Evolutionary conservation across 2,888 invertebrate species (phyloP).

Genomic region (Auanema sp.): DNA sequence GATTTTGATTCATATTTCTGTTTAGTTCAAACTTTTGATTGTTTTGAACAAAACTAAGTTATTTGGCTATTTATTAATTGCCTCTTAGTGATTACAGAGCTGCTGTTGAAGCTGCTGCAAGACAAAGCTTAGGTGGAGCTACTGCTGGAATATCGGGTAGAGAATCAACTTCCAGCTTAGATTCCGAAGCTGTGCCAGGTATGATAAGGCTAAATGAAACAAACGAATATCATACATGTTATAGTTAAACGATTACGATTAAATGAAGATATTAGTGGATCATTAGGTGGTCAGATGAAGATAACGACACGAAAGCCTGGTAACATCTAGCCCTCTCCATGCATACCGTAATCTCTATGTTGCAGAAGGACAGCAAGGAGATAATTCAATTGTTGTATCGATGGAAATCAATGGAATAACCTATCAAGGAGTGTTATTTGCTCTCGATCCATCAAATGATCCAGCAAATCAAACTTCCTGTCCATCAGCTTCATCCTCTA

Average conservation of each 20-base stretch:
- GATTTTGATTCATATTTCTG: neutral
- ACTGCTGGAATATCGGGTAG: slow-evolving; percentile 37
- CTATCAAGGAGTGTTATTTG: slow-evolving; percentile 73
- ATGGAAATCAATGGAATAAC: slow-evolving; percentile 94
- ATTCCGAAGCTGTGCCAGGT: slow-evolving; percentile 33
- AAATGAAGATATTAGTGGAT: slow-evolving; percentile 9
- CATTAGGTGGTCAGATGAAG: slow-evolving; percentile 24
- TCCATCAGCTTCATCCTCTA: too few species aligned
- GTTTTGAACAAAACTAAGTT: neutral
- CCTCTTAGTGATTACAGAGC: slow-evolving; percentile 27
- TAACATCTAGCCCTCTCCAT: neutral
- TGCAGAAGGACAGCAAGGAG: slow-evolving; percentile 31
- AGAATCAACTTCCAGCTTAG: slow-evolving; percentile 49
- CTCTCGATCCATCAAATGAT: slow-evolving; percentile 13
- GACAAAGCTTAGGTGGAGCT: slow-evolving; percentile 35
- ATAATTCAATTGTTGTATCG: slow-evolving; percentile 80
- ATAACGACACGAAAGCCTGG: slow-evolving; percentile 24
- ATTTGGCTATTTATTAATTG: neutral
- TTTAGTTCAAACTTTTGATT: neutral
- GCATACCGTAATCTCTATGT: neutral
- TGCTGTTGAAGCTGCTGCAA: slow-evolving; percentile 39
- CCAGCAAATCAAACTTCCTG: too few species aligned
- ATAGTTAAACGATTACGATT: slow-evolving; percentile 25
- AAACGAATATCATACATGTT: neutral
- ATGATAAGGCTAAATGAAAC: neutral